Evolutionary conservation across 2,888 invertebrate genomes (phyloP), one percentile per base, ranked within the genome.

Genomic region (Notocelia uddmanniana): DNA sequence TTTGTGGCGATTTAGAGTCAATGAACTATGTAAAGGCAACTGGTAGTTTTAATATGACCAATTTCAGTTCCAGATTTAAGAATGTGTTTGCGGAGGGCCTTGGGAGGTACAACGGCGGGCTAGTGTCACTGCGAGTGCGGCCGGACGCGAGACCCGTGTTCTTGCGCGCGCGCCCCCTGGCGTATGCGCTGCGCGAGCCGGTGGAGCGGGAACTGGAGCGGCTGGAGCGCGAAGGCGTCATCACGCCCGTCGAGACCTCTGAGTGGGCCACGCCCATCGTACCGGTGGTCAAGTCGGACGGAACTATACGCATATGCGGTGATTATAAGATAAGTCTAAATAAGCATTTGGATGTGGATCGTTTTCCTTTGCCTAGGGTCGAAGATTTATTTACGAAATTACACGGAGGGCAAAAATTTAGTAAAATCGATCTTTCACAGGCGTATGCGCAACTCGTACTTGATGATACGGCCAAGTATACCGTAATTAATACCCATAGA

Each of bases 271-370:
- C 48, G 6, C 48, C 48, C 1, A 18, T 48, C n/a, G 18, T 48
- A 18, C 54, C 54, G 10, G 54, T 54, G 13, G 21, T 23, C 13
- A 54, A 54, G 21, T 11, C 19, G 9, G 23, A 54, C 21, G 23
- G 54, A 11, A 54, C 54, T 0, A 54, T 54, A 21, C 2, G 54
- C 10, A 21, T 54, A 21, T 54, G 21, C 13, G 21, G 54, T 3
- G 54, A 54, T 23, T 54, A 21, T 54, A 54, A 54, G 21, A 21
- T 54, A 50, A 50, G n/a, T 18, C 18, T 50, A n/a, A 50, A 50
- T n/a, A 50, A 50, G 50, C 9, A 18, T 50, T 50, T 50, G 9
- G n/a, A 50, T 3, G 50, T 50, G 9, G 50, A 50, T 9, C 50
- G 15, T 19, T 18, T 18, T 9, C 18, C 19, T 50, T 8, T 19